Percentiles rank a stretch among this genome's conserved stretches.
phyloP scores from a whole-genome alignment of 2,888 invertebrate species.

The Drosophila peninsularis region DNA sequence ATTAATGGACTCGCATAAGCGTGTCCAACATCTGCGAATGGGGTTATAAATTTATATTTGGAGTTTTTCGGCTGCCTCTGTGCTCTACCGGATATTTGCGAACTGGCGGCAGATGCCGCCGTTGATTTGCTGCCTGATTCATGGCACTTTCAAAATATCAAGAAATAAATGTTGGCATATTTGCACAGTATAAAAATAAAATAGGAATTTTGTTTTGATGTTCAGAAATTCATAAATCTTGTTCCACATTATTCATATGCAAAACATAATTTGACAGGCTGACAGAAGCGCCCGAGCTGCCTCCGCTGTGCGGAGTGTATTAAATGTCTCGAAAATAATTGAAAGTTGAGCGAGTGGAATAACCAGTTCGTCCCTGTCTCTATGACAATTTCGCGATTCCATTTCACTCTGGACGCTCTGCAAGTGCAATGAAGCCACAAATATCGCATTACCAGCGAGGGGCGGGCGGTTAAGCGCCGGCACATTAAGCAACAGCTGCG shows the following conservation, averaged over 20 bases:
- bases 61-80: not conserved
- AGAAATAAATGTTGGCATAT: constrained; percentile 31
- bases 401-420: constrained; percentile 37
- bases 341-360: constrained; percentile 62
- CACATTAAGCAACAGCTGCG: constrained; percentile 52
- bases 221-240: constrained; percentile 43
- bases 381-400: constrained; percentile 52
- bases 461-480: constrained; percentile 50
- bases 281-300: constrained; percentile 3
- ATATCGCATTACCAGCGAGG: constrained; percentile 68
- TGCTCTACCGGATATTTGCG: constrained; percentile 28
- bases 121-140: constrained; percentile 43
- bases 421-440: constrained; percentile 72
- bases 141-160: constrained; percentile 43
- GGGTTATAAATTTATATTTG: constrained; percentile 31
- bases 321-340: constrained; percentile 52
- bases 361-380: constrained; percentile 54
- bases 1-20: constrained; percentile 61
- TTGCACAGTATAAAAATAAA: constrained; percentile 18
- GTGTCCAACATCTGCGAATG: constrained; percentile 51
- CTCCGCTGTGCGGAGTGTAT: constrained; percentile 22
- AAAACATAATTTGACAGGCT: constrained; percentile 51
- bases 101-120: constrained; percentile 24
- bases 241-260: constrained; percentile 43
- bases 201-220: constrained; percentile 23